Base-by-base conservation (phyloP, 2,797 vertebrate genomes). In the Pseudochaenichthys georgianus region DNA sequence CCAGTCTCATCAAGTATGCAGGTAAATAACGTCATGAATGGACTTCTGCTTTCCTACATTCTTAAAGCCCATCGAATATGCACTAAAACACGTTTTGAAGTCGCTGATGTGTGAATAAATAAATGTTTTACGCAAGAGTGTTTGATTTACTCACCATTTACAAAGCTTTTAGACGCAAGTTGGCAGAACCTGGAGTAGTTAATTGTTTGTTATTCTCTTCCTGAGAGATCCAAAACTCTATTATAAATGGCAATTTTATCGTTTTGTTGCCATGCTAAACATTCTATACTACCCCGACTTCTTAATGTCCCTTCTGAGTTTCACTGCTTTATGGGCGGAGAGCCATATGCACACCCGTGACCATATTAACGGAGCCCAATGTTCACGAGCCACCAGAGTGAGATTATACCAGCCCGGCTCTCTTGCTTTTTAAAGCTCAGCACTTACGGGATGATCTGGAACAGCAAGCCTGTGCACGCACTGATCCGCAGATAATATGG, bases 291-390 rank as follows among this genome's bases (percentile, higher is more conserved):
- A 58, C 51, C 70, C 47, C 50, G 38, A 48, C 78, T 73, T 73
- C 69, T 82, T 89, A 81, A 90, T 92, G 93, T 93, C 84, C 90
- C 88, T 38, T 58, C 71, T 65, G 90, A 85, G 73, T 65, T 21
- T 3, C 55, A 68, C 69, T 74, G 11, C 71, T 45, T 19, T 60
- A 74, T 53, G 53, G 66, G 60, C 53, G 6, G 47, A 9, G 21
- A 73, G 78, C 83, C 81, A 78, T 79, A 83, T 82, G 81, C 69
- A 72, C 82, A 84, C 80, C 83, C 84, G 87, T 89, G 85, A 88
- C 77, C 74, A 67, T 70, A 81, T 92, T 88, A 91, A 88, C 88
- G 84, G 71, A 80, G 72, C 78, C 9, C 16, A 84, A 73, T 60
- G 78, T 82, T 90, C 84, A 83, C 79, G 65, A 64, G 67, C 69